A percentile compares a stretch with the other conserved stretches of the same genome.
Evolutionary conservation across 2,797 vertebrate species (phyloP).

Genomic region (Eulemur mongoz): DNA sequence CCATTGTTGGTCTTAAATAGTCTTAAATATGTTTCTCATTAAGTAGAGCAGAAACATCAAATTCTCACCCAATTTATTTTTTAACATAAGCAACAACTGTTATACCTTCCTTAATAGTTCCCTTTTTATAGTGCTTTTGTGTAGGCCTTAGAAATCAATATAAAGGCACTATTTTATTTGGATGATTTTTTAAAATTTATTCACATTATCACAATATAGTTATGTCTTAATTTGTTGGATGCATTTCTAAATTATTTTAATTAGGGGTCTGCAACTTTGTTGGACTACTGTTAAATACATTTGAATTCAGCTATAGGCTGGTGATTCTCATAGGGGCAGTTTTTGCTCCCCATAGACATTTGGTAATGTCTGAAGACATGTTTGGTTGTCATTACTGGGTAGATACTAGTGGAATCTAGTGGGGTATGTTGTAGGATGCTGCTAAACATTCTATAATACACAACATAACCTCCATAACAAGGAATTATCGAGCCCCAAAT

Average conservation of each 20-base stretch:
- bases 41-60: background rate
- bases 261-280: background rate
- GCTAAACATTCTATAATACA: background rate
- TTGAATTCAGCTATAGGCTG: background rate
- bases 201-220: background rate
- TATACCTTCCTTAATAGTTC: background rate
- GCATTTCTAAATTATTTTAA: conserved; percentile 51
- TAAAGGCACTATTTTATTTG: conserved; percentile 29
- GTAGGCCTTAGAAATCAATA: background rate
- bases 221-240: conserved; percentile 57
- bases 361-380: background rate
- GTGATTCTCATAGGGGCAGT: background rate
- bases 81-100: background rate
- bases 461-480: background rate
- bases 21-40: background rate
- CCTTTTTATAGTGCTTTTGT: background rate
- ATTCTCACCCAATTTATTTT: background rate
- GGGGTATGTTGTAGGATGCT: background rate
- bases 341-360: background rate
- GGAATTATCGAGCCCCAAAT: background rate
- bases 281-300: background rate
- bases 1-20: background rate
- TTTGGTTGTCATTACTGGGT: background rate
- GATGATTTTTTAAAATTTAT: background rate
- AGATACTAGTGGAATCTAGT: background rate